Base-by-base conservation (phyloP, 2,888 invertebrate genomes). In the Melitaea athalia region DNA sequence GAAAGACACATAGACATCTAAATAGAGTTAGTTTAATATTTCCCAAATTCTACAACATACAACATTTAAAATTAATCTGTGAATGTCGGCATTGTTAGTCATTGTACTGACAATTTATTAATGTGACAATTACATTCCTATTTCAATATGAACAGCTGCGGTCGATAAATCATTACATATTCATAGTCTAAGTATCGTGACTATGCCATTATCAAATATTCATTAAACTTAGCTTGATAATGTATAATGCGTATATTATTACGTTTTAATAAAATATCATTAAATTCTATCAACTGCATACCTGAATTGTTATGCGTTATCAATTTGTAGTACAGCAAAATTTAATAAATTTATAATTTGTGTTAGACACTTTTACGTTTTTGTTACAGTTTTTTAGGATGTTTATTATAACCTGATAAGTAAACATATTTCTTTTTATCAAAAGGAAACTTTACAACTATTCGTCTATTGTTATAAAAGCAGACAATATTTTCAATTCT, bases 61-160 rank as follows among this genome's bases (percentile, higher is more conserved):
- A 49, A 49, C n/a, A n/a, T 49, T 49, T n/a, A n/a, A 49, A 49
- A 49, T 49, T n/a, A 49, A 49, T 49, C 47, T 49, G 47, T 49
- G 14, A 55, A 33, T 55, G 31, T 11, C 31, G 31, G 12, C 31
- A 31, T 33, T 55, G 14, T 55, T 55, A 55, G 14, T 55, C 45
- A 66, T 53, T 66, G 17, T 33, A 61, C 38, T 4, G 45, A 38
- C 38, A 15, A 66, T 66, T 61, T 61, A 61, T 53, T 66, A 61
- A 61, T 66, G 45, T 66, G 42, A 42, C 10, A 33, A 66, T 61
- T 61, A 61, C 66, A 66, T 61, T 52, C 43, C 60, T 61, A 53
- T 47, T 66, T 47, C 17, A 61, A 61, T 61, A 66, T 66, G 60
- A 66, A 50, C 60, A 55, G 66, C 59, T 60, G 65, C 53, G 61